These are phyloP conservation scores for Astropecten irregularis DNA, from an alignment of 53 echinoderm and acorn worm genomes.

Conservation along the genomic window DNA sequence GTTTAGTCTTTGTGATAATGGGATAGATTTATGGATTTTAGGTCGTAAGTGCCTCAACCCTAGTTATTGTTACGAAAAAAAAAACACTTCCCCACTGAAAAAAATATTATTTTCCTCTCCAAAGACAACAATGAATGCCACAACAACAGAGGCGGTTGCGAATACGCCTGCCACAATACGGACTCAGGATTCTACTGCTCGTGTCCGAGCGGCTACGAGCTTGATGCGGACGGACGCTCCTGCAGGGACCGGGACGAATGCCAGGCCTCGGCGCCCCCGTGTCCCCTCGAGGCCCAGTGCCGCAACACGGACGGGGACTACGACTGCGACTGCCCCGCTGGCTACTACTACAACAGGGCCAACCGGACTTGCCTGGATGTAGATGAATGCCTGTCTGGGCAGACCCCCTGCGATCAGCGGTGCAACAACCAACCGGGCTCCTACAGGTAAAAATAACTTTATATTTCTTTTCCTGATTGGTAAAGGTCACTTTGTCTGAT, in stretches of 20 bases:
- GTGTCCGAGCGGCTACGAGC: constrained; percentile 45
- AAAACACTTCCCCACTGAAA: no score
- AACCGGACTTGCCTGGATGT: constrained; percentile 32
- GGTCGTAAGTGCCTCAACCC: no score
- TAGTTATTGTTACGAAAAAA: no score
- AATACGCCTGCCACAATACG: constrained; percentile 65
- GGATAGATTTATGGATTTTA: no score
- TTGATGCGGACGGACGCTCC: constrained; percentile 13
- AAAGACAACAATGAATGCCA: constrained; percentile 67
- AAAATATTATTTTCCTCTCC: no score
- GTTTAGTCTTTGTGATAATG: no score
- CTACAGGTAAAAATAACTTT: constrained; percentile 41
- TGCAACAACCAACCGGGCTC: constrained; percentile 56
- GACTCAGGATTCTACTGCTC: constrained; percentile 66
- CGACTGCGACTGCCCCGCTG: constrained; percentile 41
- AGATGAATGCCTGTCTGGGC: constrained; percentile 49
- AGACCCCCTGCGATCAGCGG: constrained; percentile 45
- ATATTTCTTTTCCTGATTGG: background rate
- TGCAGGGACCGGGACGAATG: constrained; percentile 62
- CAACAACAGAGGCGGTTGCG: constrained; percentile 38
- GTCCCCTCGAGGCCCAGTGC: constrained; percentile 50
- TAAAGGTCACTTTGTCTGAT: no score
- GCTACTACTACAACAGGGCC: constrained; percentile 18
- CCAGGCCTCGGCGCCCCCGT: background rate
- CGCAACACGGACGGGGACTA: constrained; percentile 19